Conservation (phyloP, 2,888 invertebrate species). For the Dicranocentrus wangi region DNA sequence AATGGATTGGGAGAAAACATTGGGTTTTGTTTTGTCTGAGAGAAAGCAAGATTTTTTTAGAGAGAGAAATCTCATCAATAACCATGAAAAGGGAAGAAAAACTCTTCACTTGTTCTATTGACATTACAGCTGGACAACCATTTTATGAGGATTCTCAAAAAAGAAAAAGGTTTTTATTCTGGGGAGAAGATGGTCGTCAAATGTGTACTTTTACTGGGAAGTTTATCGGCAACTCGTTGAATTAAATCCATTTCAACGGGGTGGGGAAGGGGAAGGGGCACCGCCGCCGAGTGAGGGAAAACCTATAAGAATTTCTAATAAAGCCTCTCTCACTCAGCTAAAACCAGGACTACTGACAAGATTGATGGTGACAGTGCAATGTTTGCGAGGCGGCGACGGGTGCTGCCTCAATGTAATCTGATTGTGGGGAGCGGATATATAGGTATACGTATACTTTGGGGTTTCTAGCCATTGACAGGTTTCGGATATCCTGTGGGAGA, state of each 20-base stretch:
- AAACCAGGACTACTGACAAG: constrained; percentile 43
- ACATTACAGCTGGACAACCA: constrained; percentile 21
- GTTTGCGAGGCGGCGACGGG: constrained; percentile 10
- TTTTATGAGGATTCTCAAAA: constrained; percentile 24
- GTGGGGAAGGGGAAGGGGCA: not conserved
- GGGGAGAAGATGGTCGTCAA: not conserved
- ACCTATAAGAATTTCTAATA: constrained; percentile 27
- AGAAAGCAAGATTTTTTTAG: constrained; percentile 1
- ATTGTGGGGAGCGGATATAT: too few species aligned
- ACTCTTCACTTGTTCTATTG: constrained; percentile 31
- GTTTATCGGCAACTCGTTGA: constrained; percentile 18
- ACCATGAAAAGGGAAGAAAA: constrained; percentile 46
- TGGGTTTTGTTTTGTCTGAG: constrained; percentile 17
- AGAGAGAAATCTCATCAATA: constrained; percentile 46
- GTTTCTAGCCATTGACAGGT: not conserved
- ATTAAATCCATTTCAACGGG: constrained; percentile 5
- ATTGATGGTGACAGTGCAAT: constrained; percentile 63
- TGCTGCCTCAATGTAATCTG: too few species aligned
- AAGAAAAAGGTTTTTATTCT: constrained; percentile 22
- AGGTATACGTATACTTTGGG: not conserved
- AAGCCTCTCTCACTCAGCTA: not conserved
- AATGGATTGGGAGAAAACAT: constrained; percentile 3
- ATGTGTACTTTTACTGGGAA: constrained; percentile 6
- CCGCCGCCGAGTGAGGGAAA: constrained; percentile 1
- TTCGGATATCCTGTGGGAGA: not conserved